Conservation (phyloP, 2,797 vertebrate species). For the Girardinus metallicus region DNA sequence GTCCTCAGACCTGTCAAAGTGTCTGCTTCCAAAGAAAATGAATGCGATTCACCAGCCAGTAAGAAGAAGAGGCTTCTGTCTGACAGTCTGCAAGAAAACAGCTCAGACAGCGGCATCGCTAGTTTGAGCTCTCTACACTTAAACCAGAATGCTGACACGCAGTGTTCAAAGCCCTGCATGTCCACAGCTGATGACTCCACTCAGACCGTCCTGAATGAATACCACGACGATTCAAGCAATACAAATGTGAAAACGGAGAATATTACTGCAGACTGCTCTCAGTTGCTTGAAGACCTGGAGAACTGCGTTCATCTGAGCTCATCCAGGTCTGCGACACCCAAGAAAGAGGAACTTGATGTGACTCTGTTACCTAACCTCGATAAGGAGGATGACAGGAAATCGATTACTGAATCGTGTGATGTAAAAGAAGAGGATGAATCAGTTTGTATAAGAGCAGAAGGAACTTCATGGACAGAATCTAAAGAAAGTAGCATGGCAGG, state of each 20-base stretch:
- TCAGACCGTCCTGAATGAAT: conserved; percentile 55
- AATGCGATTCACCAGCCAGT: conserved; percentile 76
- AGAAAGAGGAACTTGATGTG: conserved; percentile 59
- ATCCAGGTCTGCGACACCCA: conserved; percentile 70
- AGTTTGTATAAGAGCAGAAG: conserved; percentile 58
- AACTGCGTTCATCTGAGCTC: conserved; percentile 69
- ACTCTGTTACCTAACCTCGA: conserved; percentile 49
- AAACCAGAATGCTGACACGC: conserved; percentile 63
- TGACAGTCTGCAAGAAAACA: conserved; percentile 64
- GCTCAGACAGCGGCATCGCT: conserved; percentile 72
- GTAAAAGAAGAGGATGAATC: conserved; percentile 81
- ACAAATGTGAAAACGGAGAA: conserved; percentile 82
- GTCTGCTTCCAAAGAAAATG: conserved; percentile 74
- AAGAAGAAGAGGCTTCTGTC: conserved; percentile 84
- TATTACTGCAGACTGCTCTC: conserved; percentile 78
- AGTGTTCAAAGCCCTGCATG: conserved; percentile 61
- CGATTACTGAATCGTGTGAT: conserved; percentile 67
- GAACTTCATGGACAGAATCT: conserved; percentile 42
- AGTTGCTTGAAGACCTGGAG: conserved; percentile 72
- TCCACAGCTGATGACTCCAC: conserved; percentile 71
- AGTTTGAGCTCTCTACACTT: conserved; percentile 64
- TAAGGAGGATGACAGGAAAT: conserved; percentile 57
- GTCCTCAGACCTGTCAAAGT: conserved; percentile 86
- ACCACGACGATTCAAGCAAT: conserved; percentile 55
- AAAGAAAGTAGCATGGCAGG: conserved; percentile 36